These are phyloP conservation scores for Bedellia somnulentella DNA, from an alignment of 2,888 invertebrate genomes.

Conservation along the genomic window DNA sequence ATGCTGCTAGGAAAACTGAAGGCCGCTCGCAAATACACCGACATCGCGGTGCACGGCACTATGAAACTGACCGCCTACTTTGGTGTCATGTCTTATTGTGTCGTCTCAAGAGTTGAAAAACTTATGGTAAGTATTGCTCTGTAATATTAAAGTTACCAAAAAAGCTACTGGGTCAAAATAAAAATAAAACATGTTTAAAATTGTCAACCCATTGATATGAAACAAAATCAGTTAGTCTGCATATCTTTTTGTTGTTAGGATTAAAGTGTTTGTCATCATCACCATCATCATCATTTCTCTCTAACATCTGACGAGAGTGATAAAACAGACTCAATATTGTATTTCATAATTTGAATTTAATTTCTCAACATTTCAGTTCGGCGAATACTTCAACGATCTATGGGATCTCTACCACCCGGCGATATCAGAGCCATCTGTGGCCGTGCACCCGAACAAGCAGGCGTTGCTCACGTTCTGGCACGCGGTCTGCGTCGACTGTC, in stretches of 20 bases:
- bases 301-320: too few species aligned
- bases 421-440: slow-evolving; percentile 90
- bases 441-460: slow-evolving; percentile 94
- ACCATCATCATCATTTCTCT: too few species aligned
- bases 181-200: background rate
- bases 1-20: slow-evolving; percentile 75
- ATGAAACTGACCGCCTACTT: slow-evolving; percentile 92
- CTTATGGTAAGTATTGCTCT: slow-evolving; percentile 70
- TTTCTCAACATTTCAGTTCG: slow-evolving; percentile 66
- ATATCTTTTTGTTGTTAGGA: too few species aligned
- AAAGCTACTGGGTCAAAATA: too few species aligned
- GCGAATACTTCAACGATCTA: slow-evolving; percentile 86
- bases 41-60: slow-evolving; percentile 84
- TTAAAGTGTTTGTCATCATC: too few species aligned
- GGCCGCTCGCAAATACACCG: slow-evolving; percentile 83
- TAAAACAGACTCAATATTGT: too few species aligned
- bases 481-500: slow-evolving; percentile 88
- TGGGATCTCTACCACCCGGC: slow-evolving; percentile 96
- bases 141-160: background rate
- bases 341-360: background rate
- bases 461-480: slow-evolving; percentile 92
- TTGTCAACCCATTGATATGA: background rate
- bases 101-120: slow-evolving; percentile 88
- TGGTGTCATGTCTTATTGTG: slow-evolving; percentile 88
- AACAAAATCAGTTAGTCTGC: too few species aligned